Conservation (phyloP, 2,797 vertebrate genomes). For the Diplodus sargus region DNA sequence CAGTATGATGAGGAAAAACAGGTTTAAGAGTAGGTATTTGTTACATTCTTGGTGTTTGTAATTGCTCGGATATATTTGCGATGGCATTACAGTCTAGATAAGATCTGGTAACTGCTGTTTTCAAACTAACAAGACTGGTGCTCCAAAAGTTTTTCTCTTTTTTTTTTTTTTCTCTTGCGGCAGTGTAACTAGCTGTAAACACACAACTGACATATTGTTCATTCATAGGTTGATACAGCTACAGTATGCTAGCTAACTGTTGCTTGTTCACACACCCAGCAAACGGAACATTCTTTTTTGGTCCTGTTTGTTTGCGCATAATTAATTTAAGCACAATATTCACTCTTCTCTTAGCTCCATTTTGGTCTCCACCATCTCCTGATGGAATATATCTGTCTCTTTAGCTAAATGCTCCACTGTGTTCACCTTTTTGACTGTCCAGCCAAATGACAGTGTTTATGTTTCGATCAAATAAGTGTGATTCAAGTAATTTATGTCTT, state of each 20-base stretch:
- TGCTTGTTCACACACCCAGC: not conserved
- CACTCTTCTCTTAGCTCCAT: no score
- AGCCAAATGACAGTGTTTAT: no score
- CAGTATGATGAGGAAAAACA: not conserved
- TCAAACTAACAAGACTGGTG: not conserved
- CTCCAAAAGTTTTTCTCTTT: not conserved
- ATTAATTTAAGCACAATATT: no score
- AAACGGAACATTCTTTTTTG: not conserved
- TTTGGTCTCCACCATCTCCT: no score
- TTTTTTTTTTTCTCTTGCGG: not conserved
- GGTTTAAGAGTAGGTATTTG: slow-evolving; percentile 5
- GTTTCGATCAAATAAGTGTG: no score
- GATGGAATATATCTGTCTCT: no score
- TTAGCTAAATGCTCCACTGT: no score
- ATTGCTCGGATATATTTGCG: not conserved
- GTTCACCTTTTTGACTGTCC: no score
- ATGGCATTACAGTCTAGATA: not conserved
- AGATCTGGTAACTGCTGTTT: not conserved
- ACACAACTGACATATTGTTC: not conserved
- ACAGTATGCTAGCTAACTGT: no score
- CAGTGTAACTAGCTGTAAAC: not conserved
- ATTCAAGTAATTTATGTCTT: no score
- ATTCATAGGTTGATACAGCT: not conserved
- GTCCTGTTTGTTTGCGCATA: no score
- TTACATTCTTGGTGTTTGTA: not conserved